Percentiles rank a stretch among this genome's conserved stretches.
Evolutionary conservation across 2,888 invertebrate genomes (phyloP).

Genomic region (Merodon equestris): DNA sequence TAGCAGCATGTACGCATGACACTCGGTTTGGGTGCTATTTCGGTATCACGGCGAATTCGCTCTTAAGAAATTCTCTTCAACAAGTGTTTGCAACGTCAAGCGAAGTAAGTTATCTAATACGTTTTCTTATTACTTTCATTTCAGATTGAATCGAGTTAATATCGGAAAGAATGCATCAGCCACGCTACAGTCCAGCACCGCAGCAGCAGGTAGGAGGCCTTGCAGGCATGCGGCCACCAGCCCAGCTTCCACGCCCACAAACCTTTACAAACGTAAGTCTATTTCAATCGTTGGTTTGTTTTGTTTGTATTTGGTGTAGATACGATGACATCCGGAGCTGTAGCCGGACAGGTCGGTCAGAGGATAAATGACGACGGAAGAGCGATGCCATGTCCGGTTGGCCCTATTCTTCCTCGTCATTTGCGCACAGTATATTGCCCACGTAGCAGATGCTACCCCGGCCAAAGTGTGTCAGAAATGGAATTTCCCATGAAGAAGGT

Average conservation of each 20-base stretch:
- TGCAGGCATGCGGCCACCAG: conserved; percentile 72
- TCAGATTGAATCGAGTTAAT: conserved; percentile 49
- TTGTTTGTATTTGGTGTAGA: conserved; percentile 10
- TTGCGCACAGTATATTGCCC: too few relatives aligned
- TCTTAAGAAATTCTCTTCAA: conserved; percentile 22
- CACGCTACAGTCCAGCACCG: conserved; percentile 75
- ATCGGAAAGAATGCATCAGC: conserved; percentile 74
- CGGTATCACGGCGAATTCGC: conserved; percentile 37
- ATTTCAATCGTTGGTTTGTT: conserved; percentile 16
- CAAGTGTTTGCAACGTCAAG: conserved; percentile 20
- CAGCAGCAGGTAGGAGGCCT: conserved; percentile 70
- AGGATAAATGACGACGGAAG: conserved; percentile 1
- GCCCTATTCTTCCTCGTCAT: conserved; percentile 29
- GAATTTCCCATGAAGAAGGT: conserved; percentile 10
- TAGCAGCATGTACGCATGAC: conserved; percentile 39
- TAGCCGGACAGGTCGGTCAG: too few relatives aligned
- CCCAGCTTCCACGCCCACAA: conserved; percentile 73
- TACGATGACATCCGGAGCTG: neutral
- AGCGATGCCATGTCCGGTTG: conserved; percentile 32
- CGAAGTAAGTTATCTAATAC: conserved; percentile 13
- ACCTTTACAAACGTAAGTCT: conserved; percentile 80
- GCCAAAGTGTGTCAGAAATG: conserved; percentile 39
- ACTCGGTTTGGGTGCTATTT: neutral
- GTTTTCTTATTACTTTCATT: conserved; percentile 8
- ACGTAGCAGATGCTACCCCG: conserved; percentile 69